Evolutionary conservation across 2,888 invertebrate species (phyloP), one percentile per base, ranked within the genome.

Genomic region (Helobdella robusta): DNA sequence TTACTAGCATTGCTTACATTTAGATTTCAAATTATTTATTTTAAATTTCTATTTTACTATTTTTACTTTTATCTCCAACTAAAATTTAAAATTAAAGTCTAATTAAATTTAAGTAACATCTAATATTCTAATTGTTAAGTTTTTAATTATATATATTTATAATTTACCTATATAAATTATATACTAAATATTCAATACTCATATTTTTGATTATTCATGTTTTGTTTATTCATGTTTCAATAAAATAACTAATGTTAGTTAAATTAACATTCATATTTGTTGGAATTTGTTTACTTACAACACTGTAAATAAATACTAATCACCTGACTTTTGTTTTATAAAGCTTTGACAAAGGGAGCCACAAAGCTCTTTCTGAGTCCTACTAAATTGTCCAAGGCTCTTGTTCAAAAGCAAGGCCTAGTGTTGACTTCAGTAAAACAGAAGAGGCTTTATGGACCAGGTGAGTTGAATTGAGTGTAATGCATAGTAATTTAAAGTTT

Each of bases 361-460:
- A 30, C 54, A 32, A 5, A 28, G 8, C 5, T 6, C 23, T n/a
- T 54, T 18, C 30, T 60, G 23, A 60, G 30, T 35, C n/a, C 28
- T 36, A 28, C 25, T 59, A 35, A 75, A 76, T 20, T 66, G 66
- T 30, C 60, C 2, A 48, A 46, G 44, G 46, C 35, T 59, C 36
- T 68, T 23, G 59, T 68, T 20, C 68, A 59, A 32, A 65, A 52
- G 52, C 60, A 68, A 60, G 58, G 63, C n/a, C 48, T 69, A 34
- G 67, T 58, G 50, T 20, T 69, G 64, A 59, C 68, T 8, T 23
- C 65, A n/a, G 64, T 54, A 4, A 36, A 28, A 15, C 35, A 67
- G 6, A 62, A 59, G 30, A 65, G 69, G 28, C 40, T 66, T 58
- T 69, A 69, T 60, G 69, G 69, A 28, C 69, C 69, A 65, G 68